Base-by-base conservation (phyloP, 2,888 invertebrate genomes). In the Cerastoderma edule region DNA sequence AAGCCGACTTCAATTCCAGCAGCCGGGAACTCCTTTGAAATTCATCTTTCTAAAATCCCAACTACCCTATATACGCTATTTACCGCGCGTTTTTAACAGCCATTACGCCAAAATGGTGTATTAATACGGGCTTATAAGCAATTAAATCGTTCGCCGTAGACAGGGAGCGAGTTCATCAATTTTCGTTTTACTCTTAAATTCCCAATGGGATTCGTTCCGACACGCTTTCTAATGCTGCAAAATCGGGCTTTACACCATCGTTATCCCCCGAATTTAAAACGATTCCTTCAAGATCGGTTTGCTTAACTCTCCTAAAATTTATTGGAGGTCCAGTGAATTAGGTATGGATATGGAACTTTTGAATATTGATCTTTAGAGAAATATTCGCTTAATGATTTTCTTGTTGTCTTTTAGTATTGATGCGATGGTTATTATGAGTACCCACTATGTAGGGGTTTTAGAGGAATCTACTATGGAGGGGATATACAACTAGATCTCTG, bases 11-110 rank as follows among this genome's bases (percentile, higher is more conserved):
- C 75, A 75, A 72, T 75, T 39, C 79, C 57, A 30, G 33, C 48
- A 66, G 57, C 72, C 53, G 57, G 33, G 48, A 50, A 32, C 66
- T 67, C 69, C 79, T 79, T 79, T 79, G 79, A 79, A 79, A 75
- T 72, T 50, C 72, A 75, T 79, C 75, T 68, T 39, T 65, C 67
- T 54, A 63, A 79, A 75, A 79, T 72, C 68, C 66, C 69, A 72
- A 72, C 53, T 72, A 60, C 69, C 69, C 39, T 54, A 69, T 69
- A 67, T 75, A 69, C 53, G 44, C 72, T 57, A 69, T 72, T 72
- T 72, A 60, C 75, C 50, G 60, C 69, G 63, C 67, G 39, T 63
- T 65, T 69, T 68, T 75, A 57, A 48, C 50, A 64, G 27, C 66
- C 67, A 67, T 69, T 66, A 75, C 60, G 44, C 65, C 60, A 57